Conservation (phyloP, 2,888 invertebrate genomes). For the Hypercompe scribonia region DNA sequence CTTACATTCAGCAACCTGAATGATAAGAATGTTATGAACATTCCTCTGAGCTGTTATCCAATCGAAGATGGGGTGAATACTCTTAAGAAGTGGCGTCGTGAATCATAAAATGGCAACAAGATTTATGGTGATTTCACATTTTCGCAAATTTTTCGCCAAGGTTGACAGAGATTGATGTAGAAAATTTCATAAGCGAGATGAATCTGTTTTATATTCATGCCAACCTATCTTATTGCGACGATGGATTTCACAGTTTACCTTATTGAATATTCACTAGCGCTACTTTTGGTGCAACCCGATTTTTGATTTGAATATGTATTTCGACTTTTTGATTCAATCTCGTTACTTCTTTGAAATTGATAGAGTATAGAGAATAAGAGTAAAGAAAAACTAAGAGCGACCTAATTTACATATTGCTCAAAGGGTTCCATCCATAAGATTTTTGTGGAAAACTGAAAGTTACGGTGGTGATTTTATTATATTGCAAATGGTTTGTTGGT, state of each 20-base stretch:
- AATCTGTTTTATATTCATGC: conserved; percentile 36
- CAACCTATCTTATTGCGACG: conserved; percentile 24
- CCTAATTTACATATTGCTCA: background rate
- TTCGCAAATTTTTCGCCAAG: conserved; percentile 44
- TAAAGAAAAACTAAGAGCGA: background rate
- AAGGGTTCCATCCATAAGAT: background rate
- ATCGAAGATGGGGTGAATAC: background rate
- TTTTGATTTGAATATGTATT: background rate
- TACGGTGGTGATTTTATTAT: too few relatives aligned
- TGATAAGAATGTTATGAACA: background rate
- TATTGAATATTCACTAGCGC: conserved; percentile 31
- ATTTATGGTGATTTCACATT: conserved; percentile 38
- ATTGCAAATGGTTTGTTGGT: too few relatives aligned
- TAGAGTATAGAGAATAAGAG: background rate
- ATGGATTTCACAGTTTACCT: conserved; percentile 16
- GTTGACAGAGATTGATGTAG: conserved; percentile 48
- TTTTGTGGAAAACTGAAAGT: background rate
- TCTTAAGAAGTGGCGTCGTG: conserved; percentile 17
- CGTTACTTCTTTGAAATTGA: background rate
- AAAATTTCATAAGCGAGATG: conserved; percentile 34
- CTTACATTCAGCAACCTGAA: background rate
- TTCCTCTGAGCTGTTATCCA: background rate
- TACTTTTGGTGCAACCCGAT: conserved; percentile 4
- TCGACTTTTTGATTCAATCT: background rate
- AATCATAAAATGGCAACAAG: conserved; percentile 40